Base-by-base conservation (phyloP, 2,888 invertebrate genomes). In the Philaethria dido region DNA sequence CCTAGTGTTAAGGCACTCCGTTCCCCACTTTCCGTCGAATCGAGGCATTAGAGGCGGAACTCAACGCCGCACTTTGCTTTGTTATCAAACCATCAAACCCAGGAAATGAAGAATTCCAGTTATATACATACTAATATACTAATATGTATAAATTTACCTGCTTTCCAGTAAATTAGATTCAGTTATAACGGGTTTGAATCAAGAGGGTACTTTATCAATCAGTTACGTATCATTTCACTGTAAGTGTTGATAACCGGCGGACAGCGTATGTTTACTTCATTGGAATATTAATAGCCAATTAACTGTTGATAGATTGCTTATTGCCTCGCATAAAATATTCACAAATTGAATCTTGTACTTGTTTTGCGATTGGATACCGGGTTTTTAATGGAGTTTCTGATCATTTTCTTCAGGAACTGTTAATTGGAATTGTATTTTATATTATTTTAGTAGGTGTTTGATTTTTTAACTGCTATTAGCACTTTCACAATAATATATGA, bases 271-370 rank as follows among this genome's bases (percentile, higher is more conserved):
- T 57, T 62, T 67, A 64, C 60, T 54, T 72, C 62, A 18, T 44
- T 45, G 70, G 70, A 68, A 73, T 73, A 73, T 66, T 70, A 69
- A 73, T 72, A 55, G 69, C 55, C 62, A 50, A 71, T 73, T 69
- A 68, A 62, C 33, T 14, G 55, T 61, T 70, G 72, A 73, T 66
- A 54, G 59, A 72, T 69, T 69, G 66, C 50, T 54, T 59, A 71
- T 72, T 66, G 66, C 62, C 52, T 50, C 47, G 68, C 59, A 67
- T 68, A 71, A 70, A 65, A 63, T 65, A 70, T 68, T 66, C 64
- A 64, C 67, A 67, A 68, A 71, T 72, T 73, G 70, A 72, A 74
- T 66, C 66, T 64, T 62, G 60, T 68, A 64, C 60, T 65, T 48
- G 29, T 44, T 29, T 11, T 18, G 54, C 44, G 14, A 48, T 45